These are phyloP conservation scores for Caenorhabditis plicata DNA, from an alignment of 2,888 invertebrate genomes.

Conservation along the genomic window DNA sequence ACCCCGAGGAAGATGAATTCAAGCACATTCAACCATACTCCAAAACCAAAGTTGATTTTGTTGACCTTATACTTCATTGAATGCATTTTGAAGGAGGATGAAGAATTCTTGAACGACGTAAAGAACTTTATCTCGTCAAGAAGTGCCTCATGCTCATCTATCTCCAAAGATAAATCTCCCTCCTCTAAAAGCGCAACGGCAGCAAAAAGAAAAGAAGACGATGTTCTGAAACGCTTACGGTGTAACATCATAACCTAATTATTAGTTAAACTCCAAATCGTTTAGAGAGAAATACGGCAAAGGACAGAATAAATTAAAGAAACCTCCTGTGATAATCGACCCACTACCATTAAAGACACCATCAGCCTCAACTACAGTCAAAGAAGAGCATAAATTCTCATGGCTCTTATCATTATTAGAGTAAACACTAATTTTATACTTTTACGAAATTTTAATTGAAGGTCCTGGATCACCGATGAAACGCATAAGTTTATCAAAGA, in stretches of 20 bases:
- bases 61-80: too few species aligned
- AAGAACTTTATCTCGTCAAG: constrained; percentile 1
- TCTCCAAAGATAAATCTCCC: background rate
- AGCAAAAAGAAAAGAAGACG: constrained; percentile 12
- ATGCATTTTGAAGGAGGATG: constrained; percentile 27
- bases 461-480: constrained; percentile 18
- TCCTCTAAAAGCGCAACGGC: constrained; percentile 2
- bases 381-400: background rate
- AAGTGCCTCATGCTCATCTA: background rate
- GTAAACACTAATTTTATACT: background rate
- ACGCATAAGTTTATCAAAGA: constrained; percentile 9
- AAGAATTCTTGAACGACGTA: constrained; percentile 21
- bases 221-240: constrained; percentile 8
- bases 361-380: background rate
- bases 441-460: background rate
- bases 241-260: background rate
- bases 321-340: constrained; percentile 17
- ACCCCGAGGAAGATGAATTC: constrained; percentile 6
- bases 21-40: constrained; percentile 15
- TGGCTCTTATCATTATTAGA: constrained; percentile 11
- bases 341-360: constrained; percentile 1
- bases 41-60: too few species aligned
- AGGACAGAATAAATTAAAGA: constrained; percentile 10
- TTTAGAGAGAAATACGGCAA: constrained; percentile 24
- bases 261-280: too few species aligned